These are phyloP conservation scores for Magallana ariakensis DNA, from an alignment of 1,140 invertebrate genomes.

Conservation along the genomic window DNA sequence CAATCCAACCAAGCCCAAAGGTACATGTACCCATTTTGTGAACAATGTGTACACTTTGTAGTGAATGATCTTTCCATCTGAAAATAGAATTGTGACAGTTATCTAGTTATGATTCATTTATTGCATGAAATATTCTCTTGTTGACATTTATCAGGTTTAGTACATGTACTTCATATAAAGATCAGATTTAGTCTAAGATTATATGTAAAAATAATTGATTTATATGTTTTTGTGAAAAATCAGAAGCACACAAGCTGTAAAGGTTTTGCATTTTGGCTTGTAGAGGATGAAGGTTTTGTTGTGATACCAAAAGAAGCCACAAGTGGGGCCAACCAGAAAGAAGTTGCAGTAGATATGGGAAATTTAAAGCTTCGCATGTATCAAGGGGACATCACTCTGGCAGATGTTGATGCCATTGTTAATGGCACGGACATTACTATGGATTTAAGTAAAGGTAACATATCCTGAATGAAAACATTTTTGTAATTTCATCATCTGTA, in stretches of 20 bases:
- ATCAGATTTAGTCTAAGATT: too few relatives aligned
- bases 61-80: too few relatives aligned
- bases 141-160: too few relatives aligned
- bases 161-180: too few relatives aligned
- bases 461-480: not conserved
- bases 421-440: constrained; percentile 40
- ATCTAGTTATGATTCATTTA: too few relatives aligned
- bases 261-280: not conserved
- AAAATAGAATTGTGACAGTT: too few relatives aligned
- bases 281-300: not conserved
- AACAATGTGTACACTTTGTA: not conserved
- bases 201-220: too few relatives aligned
- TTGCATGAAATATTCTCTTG: too few relatives aligned
- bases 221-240: too few relatives aligned
- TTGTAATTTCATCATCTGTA: too few relatives aligned
- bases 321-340: not conserved
- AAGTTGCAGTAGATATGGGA: constrained; percentile 23
- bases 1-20: not conserved
- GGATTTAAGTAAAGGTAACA: constrained; percentile 46
- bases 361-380: constrained; percentile 44
- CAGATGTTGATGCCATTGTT: constrained; percentile 45
- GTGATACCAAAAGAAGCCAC: not conserved
- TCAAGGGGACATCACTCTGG: constrained; percentile 54
- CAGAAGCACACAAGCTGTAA: too few relatives aligned
- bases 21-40: not conserved